Conservation (phyloP, 1,140 invertebrate species). For the Zaprionus vittiger region DNA sequence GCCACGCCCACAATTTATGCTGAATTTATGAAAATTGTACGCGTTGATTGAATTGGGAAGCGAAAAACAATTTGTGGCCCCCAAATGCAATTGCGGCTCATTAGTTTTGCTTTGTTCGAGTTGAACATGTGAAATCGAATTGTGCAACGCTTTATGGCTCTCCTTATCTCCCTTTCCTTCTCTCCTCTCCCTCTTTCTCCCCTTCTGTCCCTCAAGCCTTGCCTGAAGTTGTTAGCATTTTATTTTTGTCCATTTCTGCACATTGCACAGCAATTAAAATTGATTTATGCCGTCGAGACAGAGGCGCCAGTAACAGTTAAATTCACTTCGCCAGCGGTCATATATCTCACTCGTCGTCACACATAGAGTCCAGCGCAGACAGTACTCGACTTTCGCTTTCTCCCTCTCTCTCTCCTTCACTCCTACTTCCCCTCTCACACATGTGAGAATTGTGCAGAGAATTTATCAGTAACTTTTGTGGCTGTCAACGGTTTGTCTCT, state of each 20-base stretch:
- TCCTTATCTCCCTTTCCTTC: not conserved
- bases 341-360: slow-evolving; percentile 52
- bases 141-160: not conserved
- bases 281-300: slow-evolving; percentile 79
- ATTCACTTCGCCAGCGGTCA: slow-evolving; percentile 61
- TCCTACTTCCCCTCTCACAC: not conserved
- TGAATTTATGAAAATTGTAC: slow-evolving; percentile 61
- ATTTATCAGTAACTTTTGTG: not conserved
- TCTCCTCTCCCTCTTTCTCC: not conserved
- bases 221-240: slow-evolving; percentile 37
- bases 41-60: slow-evolving; percentile 67
- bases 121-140: not conserved
- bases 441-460: slow-evolving; percentile 41
- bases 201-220: not conserved
- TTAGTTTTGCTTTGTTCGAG: slow-evolving; percentile 54
- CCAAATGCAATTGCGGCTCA: slow-evolving; percentile 66
- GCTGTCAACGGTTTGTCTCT: slow-evolving; percentile 38
- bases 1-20: not conserved
- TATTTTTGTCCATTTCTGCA: slow-evolving; percentile 66
- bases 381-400: slow-evolving; percentile 29
- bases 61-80: slow-evolving; percentile 35
- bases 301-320: slow-evolving; percentile 64
- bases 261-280: slow-evolving; percentile 80
- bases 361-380: not conserved
- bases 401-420: slow-evolving; percentile 1